A percentile compares a stretch with the other conserved stretches of the same genome.
Conservation (phyloP, 2,888 invertebrate genomes). For the Leptinotarsa peninsularis region DNA sequence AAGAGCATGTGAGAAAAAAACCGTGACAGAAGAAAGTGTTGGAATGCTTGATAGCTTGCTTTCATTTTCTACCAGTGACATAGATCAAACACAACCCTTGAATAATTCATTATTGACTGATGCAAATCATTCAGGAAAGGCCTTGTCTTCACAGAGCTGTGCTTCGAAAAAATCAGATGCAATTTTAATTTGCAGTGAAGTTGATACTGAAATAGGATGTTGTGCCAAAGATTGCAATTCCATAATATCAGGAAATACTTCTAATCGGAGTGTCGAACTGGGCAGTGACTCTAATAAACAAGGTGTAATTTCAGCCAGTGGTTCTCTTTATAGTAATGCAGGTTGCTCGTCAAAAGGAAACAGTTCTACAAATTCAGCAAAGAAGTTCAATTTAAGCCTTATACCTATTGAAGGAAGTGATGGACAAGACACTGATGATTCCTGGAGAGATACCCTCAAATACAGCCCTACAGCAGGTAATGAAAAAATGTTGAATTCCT, state of each 20-base stretch:
- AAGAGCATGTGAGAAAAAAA: conserved; percentile 17
- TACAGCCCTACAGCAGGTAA: neutral
- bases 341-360: conserved; percentile 1
- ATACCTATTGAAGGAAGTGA: conserved; percentile 10
- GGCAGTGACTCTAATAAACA: too few relatives aligned
- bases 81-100: neutral
- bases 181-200: neutral
- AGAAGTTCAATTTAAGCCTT: conserved; percentile 13
- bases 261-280: neutral
- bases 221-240: neutral
- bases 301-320: neutral
- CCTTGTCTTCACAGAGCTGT: neutral
- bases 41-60: neutral
- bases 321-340: neutral
- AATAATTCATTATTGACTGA: neutral
- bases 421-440: conserved; percentile 26
- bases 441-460: conserved; percentile 21
- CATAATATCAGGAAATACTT: neutral
- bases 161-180: neutral
- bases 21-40: neutral
- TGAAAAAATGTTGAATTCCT: neutral
- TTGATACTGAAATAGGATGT: neutral
- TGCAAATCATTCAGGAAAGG: neutral
- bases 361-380: neutral
- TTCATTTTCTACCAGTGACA: neutral